These are phyloP conservation scores for Gisinianus flammeolus DNA, from an alignment of 2,888 invertebrate genomes.

Conservation along the genomic window DNA sequence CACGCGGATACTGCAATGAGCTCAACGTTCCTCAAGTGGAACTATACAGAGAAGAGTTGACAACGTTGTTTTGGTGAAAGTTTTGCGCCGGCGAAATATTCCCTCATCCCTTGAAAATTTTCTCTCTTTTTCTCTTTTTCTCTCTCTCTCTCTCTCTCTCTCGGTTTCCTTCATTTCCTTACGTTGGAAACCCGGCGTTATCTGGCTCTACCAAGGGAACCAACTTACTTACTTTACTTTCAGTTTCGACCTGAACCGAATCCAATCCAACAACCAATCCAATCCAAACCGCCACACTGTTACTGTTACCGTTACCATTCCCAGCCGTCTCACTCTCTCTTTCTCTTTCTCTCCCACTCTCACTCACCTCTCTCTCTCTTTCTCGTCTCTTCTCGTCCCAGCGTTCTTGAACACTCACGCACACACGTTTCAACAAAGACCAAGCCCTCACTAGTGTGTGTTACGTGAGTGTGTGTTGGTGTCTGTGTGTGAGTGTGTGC, in stretches of 20 bases:
- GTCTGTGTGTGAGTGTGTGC: background rate
- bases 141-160: conserved; percentile 34
- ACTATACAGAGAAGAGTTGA: conserved; percentile 8
- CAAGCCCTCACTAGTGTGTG: background rate
- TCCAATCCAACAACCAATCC: conserved; percentile 32
- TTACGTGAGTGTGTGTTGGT: background rate
- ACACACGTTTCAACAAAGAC: background rate
- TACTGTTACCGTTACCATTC: conserved; percentile 30
- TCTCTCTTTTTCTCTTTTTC: background rate
- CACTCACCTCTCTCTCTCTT: conserved; percentile 27
- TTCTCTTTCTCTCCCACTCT: conserved; percentile 21
- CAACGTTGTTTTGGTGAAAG: conserved; percentile 9
- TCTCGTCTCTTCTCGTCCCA: conserved; percentile 4
- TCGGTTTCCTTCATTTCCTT: conserved; percentile 50
- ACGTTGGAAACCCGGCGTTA: conserved; percentile 48
- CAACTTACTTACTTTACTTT: conserved; percentile 44
- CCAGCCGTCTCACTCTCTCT: conserved; percentile 16
- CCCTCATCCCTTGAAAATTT: conserved; percentile 46
- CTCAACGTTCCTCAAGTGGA: background rate
- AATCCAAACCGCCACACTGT: conserved; percentile 33
- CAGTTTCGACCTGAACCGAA: conserved; percentile 42
- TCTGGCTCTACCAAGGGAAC: conserved; percentile 44
- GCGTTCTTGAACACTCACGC: background rate
- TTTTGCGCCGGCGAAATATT: conserved; percentile 49
- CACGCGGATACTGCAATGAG: background rate